Evolutionary conservation across 1,140 invertebrate species (phyloP).

Genomic region (Danaus plexippus): DNA sequence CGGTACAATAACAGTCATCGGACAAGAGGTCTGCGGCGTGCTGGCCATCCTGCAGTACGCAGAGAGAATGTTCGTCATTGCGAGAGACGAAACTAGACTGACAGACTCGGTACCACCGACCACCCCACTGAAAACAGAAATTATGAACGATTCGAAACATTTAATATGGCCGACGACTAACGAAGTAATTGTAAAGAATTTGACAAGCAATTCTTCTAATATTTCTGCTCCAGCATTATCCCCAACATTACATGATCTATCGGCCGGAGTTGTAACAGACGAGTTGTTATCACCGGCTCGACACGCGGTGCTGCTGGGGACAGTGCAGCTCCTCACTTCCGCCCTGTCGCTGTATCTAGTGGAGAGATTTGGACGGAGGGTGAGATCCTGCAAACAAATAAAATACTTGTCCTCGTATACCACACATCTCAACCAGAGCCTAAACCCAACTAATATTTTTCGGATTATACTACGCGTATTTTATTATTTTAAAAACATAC

Average conservation of each 20-base stretch:
- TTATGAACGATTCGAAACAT: no score
- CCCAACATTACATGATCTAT: background rate
- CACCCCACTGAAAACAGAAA: no score
- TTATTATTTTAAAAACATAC: no score
- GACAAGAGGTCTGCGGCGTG: slow-evolving; percentile 47
- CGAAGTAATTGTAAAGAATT: no score
- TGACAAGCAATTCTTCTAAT: no score
- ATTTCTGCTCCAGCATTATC: background rate
- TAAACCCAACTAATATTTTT: no score
- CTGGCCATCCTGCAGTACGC: slow-evolving; percentile 49
- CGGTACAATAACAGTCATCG: slow-evolving; percentile 32
- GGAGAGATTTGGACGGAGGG: slow-evolving; percentile 14
- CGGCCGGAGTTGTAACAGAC: background rate
- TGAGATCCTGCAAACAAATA: background rate
- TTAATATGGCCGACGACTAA: no score
- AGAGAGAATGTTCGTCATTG: slow-evolving; percentile 41
- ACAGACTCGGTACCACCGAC: no score
- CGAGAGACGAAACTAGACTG: slow-evolving; percentile 15
- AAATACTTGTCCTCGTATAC: background rate
- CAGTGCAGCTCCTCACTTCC: slow-evolving; percentile 14
- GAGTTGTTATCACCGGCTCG: slow-evolving; percentile 13
- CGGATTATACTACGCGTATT: no score
- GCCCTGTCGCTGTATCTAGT: slow-evolving; percentile 16
- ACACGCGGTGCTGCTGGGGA: slow-evolving; percentile 10
- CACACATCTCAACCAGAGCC: background rate